These are phyloP conservation scores for Thermophis baileyi DNA, from an alignment of 2,113 vertebrate genomes.

Conservation along the genomic window DNA sequence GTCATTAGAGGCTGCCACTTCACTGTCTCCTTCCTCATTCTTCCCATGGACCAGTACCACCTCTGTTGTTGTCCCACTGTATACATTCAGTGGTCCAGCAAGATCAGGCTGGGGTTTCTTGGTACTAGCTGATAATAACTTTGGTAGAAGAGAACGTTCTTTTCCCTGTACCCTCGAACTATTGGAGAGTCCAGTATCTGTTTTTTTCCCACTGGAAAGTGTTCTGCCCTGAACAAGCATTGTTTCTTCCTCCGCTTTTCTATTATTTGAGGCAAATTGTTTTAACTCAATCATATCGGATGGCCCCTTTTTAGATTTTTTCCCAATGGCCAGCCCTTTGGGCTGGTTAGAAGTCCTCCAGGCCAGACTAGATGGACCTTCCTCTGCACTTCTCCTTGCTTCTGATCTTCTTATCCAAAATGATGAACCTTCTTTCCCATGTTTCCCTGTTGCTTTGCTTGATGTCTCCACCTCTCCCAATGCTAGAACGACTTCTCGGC, in stretches of 20 bases:
- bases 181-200: not conserved
- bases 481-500: conserved; percentile 15
- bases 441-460: not conserved
- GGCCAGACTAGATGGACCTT: not conserved
- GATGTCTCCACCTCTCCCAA: not conserved
- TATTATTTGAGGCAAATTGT: not conserved
- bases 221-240: not conserved
- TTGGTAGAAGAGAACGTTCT: not conserved
- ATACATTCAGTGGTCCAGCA: not conserved
- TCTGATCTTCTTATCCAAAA: not conserved
- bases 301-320: not conserved
- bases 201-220: not conserved
- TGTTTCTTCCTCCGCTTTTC: not conserved
- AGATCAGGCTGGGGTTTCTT: not conserved
- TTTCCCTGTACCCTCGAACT: not conserved
- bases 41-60: not conserved
- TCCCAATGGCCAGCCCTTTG: not conserved
- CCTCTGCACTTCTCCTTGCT: conserved; percentile 3
- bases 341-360: not conserved
- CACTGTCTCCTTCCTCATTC: not conserved
- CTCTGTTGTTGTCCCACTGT: not conserved
- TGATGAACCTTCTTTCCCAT: conserved; percentile 11
- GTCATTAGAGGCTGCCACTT: not conserved
- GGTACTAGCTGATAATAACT: not conserved
- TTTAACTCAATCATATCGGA: not conserved